Evolutionary conservation across 2,797 vertebrate species (phyloP).

Genomic region (Hafferia zeledoni): DNA sequence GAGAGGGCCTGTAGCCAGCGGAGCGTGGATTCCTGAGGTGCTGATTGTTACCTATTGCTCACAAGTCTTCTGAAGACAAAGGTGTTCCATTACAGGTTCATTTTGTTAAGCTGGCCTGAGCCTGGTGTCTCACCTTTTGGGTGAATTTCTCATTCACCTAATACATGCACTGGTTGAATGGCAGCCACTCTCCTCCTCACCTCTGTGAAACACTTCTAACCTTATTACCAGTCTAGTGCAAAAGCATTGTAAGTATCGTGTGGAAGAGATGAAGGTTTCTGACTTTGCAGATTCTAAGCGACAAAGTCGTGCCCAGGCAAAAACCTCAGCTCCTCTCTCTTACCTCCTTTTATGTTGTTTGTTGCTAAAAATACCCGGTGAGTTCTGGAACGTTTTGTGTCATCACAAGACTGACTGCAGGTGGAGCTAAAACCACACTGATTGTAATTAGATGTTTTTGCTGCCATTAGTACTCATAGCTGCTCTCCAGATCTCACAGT

Average conservation of each 20-base stretch:
- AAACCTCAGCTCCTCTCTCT: neutral
- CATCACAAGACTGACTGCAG: neutral
- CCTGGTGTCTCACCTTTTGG: neutral
- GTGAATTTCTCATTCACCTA: neutral
- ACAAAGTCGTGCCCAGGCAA: neutral
- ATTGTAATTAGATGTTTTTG: neutral
- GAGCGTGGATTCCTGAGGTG: neutral
- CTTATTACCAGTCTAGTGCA: neutral
- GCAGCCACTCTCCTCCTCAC: fast-evolving
- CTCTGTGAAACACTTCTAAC: neutral
- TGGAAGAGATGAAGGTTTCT: neutral
- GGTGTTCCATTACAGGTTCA: neutral
- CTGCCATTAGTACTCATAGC: neutral
- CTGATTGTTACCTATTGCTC: neutral
- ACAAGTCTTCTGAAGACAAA: neutral
- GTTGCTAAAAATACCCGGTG: neutral
- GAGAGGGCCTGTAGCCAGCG: neutral
- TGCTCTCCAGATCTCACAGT: neutral
- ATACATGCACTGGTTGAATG: neutral
- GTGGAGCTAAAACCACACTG: neutral
- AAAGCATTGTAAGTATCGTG: neutral
- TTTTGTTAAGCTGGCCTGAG: neutral
- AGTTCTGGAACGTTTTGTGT: neutral
- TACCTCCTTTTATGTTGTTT: neutral
- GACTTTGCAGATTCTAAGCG: neutral